These are phyloP conservation scores for Egretta garzetta DNA, from an alignment of 2,113 vertebrate species.

Conservation along the genomic window DNA sequence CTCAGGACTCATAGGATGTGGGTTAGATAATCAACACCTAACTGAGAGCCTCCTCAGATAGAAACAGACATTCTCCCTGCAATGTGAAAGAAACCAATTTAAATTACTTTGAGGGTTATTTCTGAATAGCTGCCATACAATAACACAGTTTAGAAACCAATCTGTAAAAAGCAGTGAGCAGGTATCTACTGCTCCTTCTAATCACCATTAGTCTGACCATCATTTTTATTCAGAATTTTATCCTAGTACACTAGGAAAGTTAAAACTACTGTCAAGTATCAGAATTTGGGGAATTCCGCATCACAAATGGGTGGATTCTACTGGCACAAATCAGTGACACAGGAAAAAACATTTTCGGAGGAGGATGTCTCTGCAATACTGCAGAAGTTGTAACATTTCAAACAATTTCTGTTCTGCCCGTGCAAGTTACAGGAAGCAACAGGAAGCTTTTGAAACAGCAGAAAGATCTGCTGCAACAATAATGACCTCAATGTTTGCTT, in stretches of 20 bases:
- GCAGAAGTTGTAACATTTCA: background rate
- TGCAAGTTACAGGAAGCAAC: conserved; percentile 28
- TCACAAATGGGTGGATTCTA: background rate
- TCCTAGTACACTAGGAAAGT: background rate
- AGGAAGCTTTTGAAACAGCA: conserved; percentile 48
- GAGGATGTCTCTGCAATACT: background rate
- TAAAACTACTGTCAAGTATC: background rate
- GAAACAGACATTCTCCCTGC: background rate
- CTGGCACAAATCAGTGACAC: background rate
- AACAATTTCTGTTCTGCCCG: background rate
- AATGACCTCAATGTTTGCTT: background rate
- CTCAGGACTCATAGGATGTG: background rate
- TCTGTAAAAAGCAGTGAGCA: background rate
- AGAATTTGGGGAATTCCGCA: background rate
- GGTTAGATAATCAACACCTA: conserved; percentile 1
- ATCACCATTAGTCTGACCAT: background rate
- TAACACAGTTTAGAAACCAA: background rate
- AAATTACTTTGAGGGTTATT: background rate
- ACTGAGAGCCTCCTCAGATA: background rate
- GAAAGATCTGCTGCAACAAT: conserved; percentile 26
- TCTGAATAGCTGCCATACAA: background rate
- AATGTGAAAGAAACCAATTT: background rate
- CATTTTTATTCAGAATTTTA: background rate
- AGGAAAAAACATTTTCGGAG: background rate
- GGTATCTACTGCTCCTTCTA: background rate